Evolutionary conservation across 1,140 invertebrate genomes (phyloP), one percentile per base, ranked within the genome.

Genomic region (Lucilia cuprina): DNA sequence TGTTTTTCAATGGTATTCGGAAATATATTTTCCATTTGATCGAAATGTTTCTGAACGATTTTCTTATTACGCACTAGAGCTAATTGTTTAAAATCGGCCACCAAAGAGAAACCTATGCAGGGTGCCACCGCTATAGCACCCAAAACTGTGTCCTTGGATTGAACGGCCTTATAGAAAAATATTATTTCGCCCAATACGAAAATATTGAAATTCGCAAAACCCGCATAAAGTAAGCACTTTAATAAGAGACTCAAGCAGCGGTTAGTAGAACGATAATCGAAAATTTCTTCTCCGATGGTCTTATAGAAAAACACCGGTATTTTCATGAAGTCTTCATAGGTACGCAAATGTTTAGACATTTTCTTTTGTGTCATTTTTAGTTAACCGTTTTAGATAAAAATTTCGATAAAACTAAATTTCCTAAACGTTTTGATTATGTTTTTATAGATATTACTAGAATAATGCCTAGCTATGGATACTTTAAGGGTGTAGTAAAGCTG

Each of bases 211-310:
- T 89, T 89, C 2, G 88, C 85, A 10, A 89, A 89, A 0, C 88
- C 88, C 8, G 85, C 86, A n/a, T 86, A 89, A 0, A 89, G 82
- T 7, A 88, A 88, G 25, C 88, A 85, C 75, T 86, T 89, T 0
- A 89, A 84, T 14, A 88, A 84, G 0, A 87, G 83, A 8, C 85
- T 85, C 10, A 30, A 78, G 8, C 83, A 21, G 0, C 82, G 74
- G 74, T 88, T 88, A 5, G n/a, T 88, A 0, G 88, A 89, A 0
- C 88, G 87, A 85, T 89, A 87, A 0, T 88, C 86, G 74, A 88
- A 89, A 82, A 89, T 86, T n/a, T 89, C 88, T 85, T 89, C 86
- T 47, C 88, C 88, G 41, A 89, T 89, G n/a, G 85, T 89, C 34
- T 83, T 75, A 60, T 89, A 89, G n/a, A 89, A 88, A 0, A 82